Evolutionary conservation across 2,113 vertebrate genomes (phyloP).

Genomic region (Manacus vitellinus): DNA sequence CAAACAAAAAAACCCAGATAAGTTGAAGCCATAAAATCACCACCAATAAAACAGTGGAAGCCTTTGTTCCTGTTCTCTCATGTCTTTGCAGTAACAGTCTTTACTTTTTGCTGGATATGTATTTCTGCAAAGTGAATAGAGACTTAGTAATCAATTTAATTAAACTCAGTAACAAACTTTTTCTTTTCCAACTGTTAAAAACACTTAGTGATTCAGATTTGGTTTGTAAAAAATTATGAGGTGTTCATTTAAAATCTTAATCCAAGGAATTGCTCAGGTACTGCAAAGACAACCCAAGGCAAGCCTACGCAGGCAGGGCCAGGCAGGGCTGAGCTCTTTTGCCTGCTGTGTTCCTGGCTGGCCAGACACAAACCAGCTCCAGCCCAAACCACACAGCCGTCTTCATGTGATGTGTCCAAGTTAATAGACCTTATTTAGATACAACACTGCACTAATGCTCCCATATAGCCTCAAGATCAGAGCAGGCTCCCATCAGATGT

Average conservation of each 20-base stretch:
- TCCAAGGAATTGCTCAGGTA: neutral
- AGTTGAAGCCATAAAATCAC: neutral
- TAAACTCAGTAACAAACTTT: neutral
- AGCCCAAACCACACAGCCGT: neutral
- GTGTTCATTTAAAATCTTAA: neutral
- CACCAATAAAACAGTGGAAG: neutral
- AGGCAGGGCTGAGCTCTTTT: neutral
- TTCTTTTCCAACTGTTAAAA: constrained; percentile 20
- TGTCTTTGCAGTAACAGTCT: neutral
- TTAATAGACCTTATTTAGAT: constrained; percentile 7
- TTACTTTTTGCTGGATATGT: neutral
- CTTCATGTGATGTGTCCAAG: neutral
- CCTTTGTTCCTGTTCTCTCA: neutral
- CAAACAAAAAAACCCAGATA: neutral
- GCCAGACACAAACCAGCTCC: constrained; percentile 37
- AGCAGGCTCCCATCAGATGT: neutral
- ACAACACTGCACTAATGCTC: neutral
- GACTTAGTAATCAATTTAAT: constrained; percentile 1
- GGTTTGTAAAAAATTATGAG: neutral
- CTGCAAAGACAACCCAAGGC: neutral
- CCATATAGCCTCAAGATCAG: neutral
- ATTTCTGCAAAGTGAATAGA: neutral
- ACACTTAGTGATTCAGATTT: constrained; percentile 5
- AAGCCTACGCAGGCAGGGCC: neutral
- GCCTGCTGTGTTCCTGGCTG: neutral